Conservation (phyloP, 2,888 invertebrate genomes). For the Meganola albula region DNA sequence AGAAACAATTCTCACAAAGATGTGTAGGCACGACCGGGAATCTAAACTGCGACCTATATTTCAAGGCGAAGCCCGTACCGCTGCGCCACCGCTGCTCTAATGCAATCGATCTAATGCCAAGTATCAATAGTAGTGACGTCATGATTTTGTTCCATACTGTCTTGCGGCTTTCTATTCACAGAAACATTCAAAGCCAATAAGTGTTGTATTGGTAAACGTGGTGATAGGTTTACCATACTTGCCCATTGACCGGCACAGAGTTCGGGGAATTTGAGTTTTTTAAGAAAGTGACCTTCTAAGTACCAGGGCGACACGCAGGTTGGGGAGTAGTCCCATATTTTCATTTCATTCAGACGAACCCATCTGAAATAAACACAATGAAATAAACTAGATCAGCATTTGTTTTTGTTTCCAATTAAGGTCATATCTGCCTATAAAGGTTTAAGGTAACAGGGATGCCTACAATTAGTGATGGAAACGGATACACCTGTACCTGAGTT, state of each 20-base stretch:
- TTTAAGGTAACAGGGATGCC: no score
- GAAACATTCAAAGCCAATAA: constrained; percentile 67
- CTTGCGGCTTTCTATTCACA: constrained; percentile 70
- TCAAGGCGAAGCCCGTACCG: no score
- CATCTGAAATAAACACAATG: constrained; percentile 79
- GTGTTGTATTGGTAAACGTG: constrained; percentile 79
- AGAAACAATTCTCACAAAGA: no score
- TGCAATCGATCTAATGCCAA: no score
- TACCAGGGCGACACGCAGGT: constrained; percentile 85
- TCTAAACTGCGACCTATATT: no score
- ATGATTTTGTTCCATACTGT: constrained; percentile 67
- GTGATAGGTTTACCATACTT: constrained; percentile 83
- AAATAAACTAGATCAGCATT: no score
- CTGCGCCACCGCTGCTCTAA: no score
- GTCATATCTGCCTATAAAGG: no score
- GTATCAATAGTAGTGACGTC: constrained; percentile 56
- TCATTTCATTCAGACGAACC: constrained; percentile 81
- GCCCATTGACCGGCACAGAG: constrained; percentile 88
- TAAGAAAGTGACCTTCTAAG: constrained; percentile 82
- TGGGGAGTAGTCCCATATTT: constrained; percentile 83
- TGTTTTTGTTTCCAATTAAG: no score
- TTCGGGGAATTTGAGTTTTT: constrained; percentile 83
- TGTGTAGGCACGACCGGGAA: no score
- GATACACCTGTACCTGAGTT: no score
- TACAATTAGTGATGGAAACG: no score